Conservation (phyloP, 2,113 vertebrate genomes). For the Pygoscelis antarcticus region DNA sequence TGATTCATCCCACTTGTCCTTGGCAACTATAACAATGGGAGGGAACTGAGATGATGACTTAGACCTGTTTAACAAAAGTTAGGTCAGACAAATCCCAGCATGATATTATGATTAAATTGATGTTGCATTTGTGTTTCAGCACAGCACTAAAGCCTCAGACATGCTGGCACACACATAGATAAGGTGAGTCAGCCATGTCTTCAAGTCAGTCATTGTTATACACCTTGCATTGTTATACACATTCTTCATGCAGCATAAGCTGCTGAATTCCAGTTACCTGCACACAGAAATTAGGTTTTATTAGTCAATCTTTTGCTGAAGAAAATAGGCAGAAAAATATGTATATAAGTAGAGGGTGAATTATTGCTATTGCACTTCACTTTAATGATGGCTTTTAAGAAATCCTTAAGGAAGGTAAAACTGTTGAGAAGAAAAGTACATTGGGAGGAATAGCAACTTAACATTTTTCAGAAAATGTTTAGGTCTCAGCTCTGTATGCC, state of each 20-base stretch:
- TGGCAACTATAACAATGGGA: background rate
- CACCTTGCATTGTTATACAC: background rate
- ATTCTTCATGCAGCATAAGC: background rate
- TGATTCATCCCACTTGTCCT: background rate
- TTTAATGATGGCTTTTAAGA: background rate
- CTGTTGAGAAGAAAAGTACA: background rate
- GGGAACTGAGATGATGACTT: background rate
- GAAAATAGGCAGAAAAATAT: background rate
- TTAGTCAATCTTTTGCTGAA: background rate
- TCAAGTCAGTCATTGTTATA: background rate
- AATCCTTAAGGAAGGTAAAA: background rate
- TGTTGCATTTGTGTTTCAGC: background rate
- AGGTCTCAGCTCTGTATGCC: background rate
- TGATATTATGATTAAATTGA: background rate
- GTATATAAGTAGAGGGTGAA: background rate
- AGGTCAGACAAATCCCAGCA: conserved; percentile 3
- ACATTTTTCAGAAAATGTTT: background rate
- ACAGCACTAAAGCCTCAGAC: background rate
- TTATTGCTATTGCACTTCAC: background rate
- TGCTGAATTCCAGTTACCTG: background rate
- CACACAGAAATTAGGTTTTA: background rate
- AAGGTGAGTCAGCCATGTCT: background rate
- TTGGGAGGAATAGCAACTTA: background rate
- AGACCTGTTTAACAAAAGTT: background rate
- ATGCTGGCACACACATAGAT: background rate